Evolutionary conservation across 2,888 invertebrate species (phyloP).

Genomic region (Thymelicus lineola): DNA sequence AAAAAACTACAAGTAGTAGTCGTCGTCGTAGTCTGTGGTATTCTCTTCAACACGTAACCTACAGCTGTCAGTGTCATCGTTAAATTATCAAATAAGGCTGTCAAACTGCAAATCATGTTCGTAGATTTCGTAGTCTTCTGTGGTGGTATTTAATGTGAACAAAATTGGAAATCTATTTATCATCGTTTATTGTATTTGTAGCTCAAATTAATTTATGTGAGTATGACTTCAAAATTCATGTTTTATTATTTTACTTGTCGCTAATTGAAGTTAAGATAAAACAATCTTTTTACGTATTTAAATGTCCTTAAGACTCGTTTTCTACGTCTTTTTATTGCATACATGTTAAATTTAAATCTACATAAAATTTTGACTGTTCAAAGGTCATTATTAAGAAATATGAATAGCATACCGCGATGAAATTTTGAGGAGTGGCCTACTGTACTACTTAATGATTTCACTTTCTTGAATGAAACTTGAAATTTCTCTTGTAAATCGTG

Average conservation of each 20-base stretch:
- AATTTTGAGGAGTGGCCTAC: conserved; percentile 30
- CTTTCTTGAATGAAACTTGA: conserved; percentile 5
- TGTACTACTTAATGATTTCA: conserved; percentile 17
- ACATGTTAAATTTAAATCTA: conserved; percentile 32
- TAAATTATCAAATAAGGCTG: background rate
- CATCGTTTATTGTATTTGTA: conserved; percentile 22
- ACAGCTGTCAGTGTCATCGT: background rate
- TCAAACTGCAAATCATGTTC: conserved; percentile 63
- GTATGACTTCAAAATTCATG: conserved; percentile 12
- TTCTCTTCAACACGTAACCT: background rate
- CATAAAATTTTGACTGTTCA: conserved; percentile 23
- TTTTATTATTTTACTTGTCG: background rate
- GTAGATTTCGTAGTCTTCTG: conserved; percentile 51
- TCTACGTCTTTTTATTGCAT: conserved; percentile 38
- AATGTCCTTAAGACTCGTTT: conserved; percentile 43
- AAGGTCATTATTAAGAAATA: conserved; percentile 16
- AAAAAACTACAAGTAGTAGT: no score
- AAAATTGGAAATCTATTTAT: conserved; percentile 28
- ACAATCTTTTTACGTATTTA: conserved; percentile 15
- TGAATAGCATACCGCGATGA: conserved; percentile 2
- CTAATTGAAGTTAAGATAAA: background rate
- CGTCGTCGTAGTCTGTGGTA: no score
- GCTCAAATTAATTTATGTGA: conserved; percentile 37
- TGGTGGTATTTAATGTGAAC: conserved; percentile 40
- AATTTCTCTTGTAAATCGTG: conserved; percentile 21